These are phyloP conservation scores for Rotaria magnacalcarata DNA, from an alignment of 2,888 invertebrate genomes.

Conservation along the genomic window DNA sequence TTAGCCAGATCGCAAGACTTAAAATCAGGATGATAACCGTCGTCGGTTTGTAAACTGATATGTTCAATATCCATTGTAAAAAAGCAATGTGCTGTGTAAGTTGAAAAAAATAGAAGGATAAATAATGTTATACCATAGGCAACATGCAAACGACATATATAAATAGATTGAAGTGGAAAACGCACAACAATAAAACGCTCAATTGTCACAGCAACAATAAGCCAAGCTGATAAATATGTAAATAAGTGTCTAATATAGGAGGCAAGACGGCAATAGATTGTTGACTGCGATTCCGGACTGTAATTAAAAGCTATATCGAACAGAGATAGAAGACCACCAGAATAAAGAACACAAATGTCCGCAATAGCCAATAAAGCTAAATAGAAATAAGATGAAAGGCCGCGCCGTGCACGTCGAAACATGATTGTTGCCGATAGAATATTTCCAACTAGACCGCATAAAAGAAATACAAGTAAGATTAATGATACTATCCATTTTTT, in stretches of 20 bases:
- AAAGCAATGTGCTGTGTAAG: background rate
- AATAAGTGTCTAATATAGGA: background rate
- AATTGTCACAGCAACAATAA: slow-evolving; percentile 44
- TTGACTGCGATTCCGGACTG: background rate
- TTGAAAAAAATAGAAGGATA: background rate
- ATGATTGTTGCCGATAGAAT: slow-evolving; percentile 38
- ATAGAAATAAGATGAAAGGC: slow-evolving; percentile 42
- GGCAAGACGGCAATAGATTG: background rate
- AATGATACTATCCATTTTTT: background rate
- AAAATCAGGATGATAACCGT: background rate
- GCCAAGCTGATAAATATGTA: slow-evolving; percentile 38
- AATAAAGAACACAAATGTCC: slow-evolving; percentile 3
- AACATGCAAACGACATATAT: background rate
- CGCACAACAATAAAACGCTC: slow-evolving; percentile 43
- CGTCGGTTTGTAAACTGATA: background rate
- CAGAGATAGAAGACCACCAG: background rate
- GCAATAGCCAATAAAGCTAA: slow-evolving; percentile 38
- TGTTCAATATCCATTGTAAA: background rate
- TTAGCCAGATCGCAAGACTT: background rate
- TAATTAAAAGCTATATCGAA: background rate
- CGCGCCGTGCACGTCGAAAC: slow-evolving; percentile 37
- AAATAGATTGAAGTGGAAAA: slow-evolving; percentile 40
- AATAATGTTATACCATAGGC: background rate
- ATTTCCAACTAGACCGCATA: slow-evolving; percentile 41
- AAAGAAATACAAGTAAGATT: background rate